Conservation (phyloP, 2,888 invertebrate species). For the Xestia c-nigrum region DNA sequence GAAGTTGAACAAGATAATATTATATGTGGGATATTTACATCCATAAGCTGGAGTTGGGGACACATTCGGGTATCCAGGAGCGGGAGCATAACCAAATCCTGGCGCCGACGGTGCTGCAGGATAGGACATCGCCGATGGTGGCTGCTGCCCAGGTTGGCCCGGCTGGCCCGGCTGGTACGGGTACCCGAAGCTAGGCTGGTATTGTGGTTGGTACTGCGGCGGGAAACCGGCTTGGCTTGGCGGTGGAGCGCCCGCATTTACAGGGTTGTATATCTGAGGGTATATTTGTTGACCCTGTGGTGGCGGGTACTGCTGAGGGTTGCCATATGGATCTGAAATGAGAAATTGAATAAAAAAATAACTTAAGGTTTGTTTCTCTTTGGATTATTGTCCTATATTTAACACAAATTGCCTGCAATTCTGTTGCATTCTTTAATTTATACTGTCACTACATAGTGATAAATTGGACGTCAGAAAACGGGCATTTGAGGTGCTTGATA, state of each 20-base stretch:
- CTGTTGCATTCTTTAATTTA: not conserved
- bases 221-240: constrained; percentile 68
- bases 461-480: not conserved
- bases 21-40: constrained; percentile 59
- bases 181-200: constrained; percentile 67
- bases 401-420: not conserved
- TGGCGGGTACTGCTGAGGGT: constrained; percentile 80
- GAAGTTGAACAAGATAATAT: not conserved
- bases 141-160: constrained; percentile 64
- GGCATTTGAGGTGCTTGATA: not conserved
- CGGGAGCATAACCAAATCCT: constrained; percentile 57
- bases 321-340: constrained; percentile 81
- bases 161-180: constrained; percentile 67
- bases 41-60: constrained; percentile 66
- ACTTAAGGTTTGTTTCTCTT: not conserved
- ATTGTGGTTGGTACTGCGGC: constrained; percentile 57
- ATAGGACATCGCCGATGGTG: constrained; percentile 79
- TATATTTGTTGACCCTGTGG: constrained; percentile 79
- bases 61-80: constrained; percentile 52
- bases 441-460: not conserved
- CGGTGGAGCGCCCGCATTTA: constrained; percentile 73
- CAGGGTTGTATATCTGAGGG: constrained; percentile 79
- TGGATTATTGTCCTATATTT: too few relatives aligned
- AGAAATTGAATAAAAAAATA: not conserved
- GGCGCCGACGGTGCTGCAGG: constrained; percentile 65